Conservation (phyloP, 2,797 vertebrate genomes). For the Zalophus californianus region DNA sequence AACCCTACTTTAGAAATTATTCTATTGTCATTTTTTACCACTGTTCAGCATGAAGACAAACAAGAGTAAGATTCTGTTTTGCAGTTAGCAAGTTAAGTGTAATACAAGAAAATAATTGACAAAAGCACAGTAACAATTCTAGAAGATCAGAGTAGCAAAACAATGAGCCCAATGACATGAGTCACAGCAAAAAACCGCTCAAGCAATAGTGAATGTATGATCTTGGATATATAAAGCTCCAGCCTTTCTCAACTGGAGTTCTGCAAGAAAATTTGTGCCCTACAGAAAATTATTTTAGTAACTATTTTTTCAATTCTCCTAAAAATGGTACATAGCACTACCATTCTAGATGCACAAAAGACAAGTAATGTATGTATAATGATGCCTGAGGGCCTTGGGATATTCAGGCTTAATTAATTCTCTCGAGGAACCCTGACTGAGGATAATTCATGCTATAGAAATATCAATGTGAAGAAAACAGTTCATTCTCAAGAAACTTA, state of each 20-base stretch:
- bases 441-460: not conserved
- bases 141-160: slow-evolving; percentile 34
- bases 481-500: slow-evolving; percentile 21
- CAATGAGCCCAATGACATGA: slow-evolving; percentile 6
- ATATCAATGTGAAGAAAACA: not conserved
- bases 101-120: not conserved
- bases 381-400: not conserved
- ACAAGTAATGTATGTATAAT: slow-evolving; percentile 10
- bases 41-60: slow-evolving; percentile 11
- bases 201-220: not conserved
- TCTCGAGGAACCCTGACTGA: slow-evolving; percentile 18
- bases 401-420: not conserved
- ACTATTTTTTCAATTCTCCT: not conserved
- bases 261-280: not conserved
- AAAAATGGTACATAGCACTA: not conserved
- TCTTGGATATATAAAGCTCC: not conserved
- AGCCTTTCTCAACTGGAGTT: slow-evolving; percentile 13
- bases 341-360: not conserved
- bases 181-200: not conserved
- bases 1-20: not conserved
- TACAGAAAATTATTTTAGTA: slow-evolving; percentile 25
- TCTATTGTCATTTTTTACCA: not conserved
- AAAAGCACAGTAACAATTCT: not conserved
- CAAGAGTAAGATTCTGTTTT: not conserved
- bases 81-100: not conserved